Evolutionary conservation across 2,888 invertebrate genomes (phyloP).

Genomic region (Rhyacophila evoluta): DNA sequence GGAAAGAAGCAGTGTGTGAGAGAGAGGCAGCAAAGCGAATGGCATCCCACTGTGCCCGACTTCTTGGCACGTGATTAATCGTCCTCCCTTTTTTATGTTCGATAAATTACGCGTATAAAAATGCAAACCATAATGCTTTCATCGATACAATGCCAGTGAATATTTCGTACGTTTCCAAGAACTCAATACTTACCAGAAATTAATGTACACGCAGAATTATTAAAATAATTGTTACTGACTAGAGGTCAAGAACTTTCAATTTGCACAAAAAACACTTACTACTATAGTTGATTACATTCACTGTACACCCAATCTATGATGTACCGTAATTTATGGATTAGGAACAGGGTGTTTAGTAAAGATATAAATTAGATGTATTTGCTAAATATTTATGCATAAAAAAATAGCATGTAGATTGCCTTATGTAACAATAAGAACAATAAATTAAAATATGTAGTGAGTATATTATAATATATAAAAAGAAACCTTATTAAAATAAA

Average conservation of each 20-base stretch:
- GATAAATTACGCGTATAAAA: constrained; percentile 50
- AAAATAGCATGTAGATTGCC: too few species aligned
- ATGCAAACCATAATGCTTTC: constrained; percentile 54
- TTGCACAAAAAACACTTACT: too few species aligned
- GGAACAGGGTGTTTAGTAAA: too few species aligned
- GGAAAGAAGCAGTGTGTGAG: background rate
- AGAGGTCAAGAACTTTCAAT: background rate
- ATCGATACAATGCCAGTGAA: constrained; percentile 45
- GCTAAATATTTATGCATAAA: too few species aligned
- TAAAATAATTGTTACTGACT: constrained; percentile 12
- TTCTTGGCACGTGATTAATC: constrained; percentile 53
- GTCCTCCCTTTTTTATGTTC: constrained; percentile 46
- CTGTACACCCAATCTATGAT: too few species aligned
- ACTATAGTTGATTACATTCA: too few species aligned
- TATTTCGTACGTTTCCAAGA: background rate
- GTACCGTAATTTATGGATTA: too few species aligned
- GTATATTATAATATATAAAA: too few species aligned
- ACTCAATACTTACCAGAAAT: background rate
- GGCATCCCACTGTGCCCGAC: constrained; percentile 53
- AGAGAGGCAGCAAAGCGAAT: constrained; percentile 20
- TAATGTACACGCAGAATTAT: background rate
- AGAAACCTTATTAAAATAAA: too few species aligned
- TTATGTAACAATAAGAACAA: too few species aligned
- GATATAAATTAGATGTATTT: too few species aligned
- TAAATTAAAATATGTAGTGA: too few species aligned